phyloP scores from a whole-genome alignment of 2,888 invertebrate genomes.

The Lamproptera curius region DNA sequence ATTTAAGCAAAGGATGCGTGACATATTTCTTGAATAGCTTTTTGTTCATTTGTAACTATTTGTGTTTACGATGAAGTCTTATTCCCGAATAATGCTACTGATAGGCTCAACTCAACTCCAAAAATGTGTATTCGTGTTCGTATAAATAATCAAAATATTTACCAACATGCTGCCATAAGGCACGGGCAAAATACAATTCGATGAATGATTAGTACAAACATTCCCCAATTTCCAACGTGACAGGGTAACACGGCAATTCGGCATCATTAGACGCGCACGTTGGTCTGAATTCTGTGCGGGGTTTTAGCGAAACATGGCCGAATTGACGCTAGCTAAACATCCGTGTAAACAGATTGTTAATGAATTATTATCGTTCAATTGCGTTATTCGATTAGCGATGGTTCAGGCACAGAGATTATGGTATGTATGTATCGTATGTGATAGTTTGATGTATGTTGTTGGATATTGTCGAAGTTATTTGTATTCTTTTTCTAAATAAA shows the following conservation, averaged over 20 bases:
- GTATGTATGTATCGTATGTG: too few species aligned
- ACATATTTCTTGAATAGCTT: not conserved
- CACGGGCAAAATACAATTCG: not conserved
- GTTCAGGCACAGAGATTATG: too few species aligned
- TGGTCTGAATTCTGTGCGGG: conserved; percentile 3
- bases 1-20: too few species aligned
- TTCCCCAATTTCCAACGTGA: not conserved
- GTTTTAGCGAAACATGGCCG: conserved; percentile 13
- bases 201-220: conserved; percentile 5
- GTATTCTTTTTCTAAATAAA: not conserved
- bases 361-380: conserved; percentile 15
- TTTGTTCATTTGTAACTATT: not conserved
- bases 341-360: conserved; percentile 13
- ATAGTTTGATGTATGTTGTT: too few species aligned
- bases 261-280: conserved; percentile 13
- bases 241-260: conserved; percentile 2
- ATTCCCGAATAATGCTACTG: not conserved
- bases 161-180: not conserved
- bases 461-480: too few species aligned
- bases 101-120: not conserved
- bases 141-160: not conserved
- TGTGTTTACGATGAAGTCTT: not conserved
- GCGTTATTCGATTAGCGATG: not conserved
- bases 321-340: conserved; percentile 16
- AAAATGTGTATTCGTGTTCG: not conserved